phyloP scores from a whole-genome alignment of 2,888 invertebrate species.

The Bellardia bayeri region DNA sequence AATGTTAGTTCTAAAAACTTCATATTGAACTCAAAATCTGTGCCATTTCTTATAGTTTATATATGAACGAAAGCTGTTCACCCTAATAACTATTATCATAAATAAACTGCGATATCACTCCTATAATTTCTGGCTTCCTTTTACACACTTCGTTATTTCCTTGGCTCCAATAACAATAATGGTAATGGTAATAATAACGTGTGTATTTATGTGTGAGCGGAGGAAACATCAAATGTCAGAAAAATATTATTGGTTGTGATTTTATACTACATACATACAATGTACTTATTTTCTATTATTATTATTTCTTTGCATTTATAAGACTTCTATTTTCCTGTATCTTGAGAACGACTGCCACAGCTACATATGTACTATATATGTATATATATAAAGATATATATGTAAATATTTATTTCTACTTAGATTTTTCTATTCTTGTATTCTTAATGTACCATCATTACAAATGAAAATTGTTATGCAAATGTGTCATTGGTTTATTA shows the following conservation, averaged over 20 bases:
- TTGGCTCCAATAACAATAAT: constrained; percentile 47
- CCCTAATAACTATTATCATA: constrained; percentile 2
- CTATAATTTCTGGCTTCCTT: constrained; percentile 48
- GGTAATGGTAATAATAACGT: constrained; percentile 28
- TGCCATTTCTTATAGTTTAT: too few relatives aligned
- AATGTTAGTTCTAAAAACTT: neutral
- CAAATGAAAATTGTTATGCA: constrained; percentile 58
- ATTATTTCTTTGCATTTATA: constrained; percentile 32
- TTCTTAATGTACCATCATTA: constrained; percentile 59
- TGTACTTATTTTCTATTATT: constrained; percentile 6
- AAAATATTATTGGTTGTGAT: constrained; percentile 66
- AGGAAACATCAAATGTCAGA: constrained; percentile 65
- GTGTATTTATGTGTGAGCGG: neutral
- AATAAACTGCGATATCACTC: constrained; percentile 19
- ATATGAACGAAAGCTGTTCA: neutral
- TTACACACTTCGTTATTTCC: constrained; percentile 15
- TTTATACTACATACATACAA: constrained; percentile 22
- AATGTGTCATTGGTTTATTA: constrained; percentile 49
- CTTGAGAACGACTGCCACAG: neutral
- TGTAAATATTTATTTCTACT: constrained; percentile 17
- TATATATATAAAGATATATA: neutral
- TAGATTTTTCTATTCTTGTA: constrained; percentile 12
- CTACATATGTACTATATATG: neutral
- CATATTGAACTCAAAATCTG: too few relatives aligned
- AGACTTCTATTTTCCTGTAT: constrained; percentile 24